Evolutionary conservation across 64 coral and sea anemone species (phyloP).

Genomic region (Montipora capricornis): DNA sequence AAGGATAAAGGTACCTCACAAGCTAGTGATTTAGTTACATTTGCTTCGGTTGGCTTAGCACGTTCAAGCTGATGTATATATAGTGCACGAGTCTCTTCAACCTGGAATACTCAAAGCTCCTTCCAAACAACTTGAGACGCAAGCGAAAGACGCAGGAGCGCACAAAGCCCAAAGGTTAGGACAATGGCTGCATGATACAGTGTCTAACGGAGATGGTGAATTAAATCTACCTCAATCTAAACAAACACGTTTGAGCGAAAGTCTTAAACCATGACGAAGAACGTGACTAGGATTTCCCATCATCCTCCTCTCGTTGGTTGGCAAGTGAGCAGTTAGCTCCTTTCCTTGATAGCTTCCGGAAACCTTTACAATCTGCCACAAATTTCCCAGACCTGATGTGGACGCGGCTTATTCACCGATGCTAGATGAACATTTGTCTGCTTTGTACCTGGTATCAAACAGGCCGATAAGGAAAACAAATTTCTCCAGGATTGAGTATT

Average conservation of each 20-base stretch:
- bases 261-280: not conserved
- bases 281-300: not conserved
- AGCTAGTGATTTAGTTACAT: too few species aligned
- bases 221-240: not conserved
- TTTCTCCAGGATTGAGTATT: not conserved
- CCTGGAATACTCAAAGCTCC: not conserved
- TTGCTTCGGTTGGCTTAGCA: too few species aligned
- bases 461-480: not conserved
- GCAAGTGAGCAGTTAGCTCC: not conserved
- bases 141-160: not conserved
- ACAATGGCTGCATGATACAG: not conserved
- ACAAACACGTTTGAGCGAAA: not conserved
- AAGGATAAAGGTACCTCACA: too few species aligned
- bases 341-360: not conserved
- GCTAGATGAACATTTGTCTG: slow-evolving; percentile 39
- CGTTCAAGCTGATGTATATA: too few species aligned
- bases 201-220: not conserved
- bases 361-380: slow-evolving; percentile 55
- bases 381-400: slow-evolving; percentile 50
- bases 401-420: slow-evolving; percentile 46
- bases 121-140: not conserved
- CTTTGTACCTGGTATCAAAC: slow-evolving; percentile 39
- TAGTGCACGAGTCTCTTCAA: too few species aligned
- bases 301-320: not conserved
- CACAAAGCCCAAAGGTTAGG: not conserved